Base-by-base conservation (phyloP, 2,888 invertebrate species). In the Lottia gigantea region DNA sequence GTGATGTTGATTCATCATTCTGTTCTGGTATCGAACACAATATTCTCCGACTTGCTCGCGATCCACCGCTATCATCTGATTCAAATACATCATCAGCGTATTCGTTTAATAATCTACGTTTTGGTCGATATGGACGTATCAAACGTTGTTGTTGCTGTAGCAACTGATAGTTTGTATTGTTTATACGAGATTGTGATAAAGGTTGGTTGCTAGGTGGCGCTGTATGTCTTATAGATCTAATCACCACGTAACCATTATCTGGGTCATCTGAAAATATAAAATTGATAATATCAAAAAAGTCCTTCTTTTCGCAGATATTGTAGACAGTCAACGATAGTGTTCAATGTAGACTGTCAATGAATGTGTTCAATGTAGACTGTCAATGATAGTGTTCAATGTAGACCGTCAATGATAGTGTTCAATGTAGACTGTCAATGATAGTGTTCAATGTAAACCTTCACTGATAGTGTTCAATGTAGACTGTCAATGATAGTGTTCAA, bases 31-130 rank as follows among this genome's bases (percentile, higher is more conserved):
- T 55, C 19, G 55, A 55, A 23, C 19, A 55, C 15, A 55, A 55
- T 12, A 55, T 23, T 31, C 70, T 74, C 15, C 69, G 62, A 49
- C 72, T 72, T 11, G 76, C 67, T 31, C 78, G 70, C 2, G 81
- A 83, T 2, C 82, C 82, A 46, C 73, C 81, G 72, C 82, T 83
- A 73, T 85, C 83, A 66, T 85, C 85, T 19, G 82, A 82, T 66
- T 85, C 85, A 78, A 85, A 85, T 25, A 85, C 85, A 69, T 85
- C 85, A 76, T 85, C 85, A 12, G 81, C 80, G 72, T 81, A 82
- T 66, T 85, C 83, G 67, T 78, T 80, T 70, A 85, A 76, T 23
- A 85, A 71, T 16, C 82, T 69, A 61, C 84, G 76, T 73, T 83
- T 82, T 26, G 85, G 85, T 67, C 76, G 74, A 71, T 85, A 85